Conservation (phyloP, 2,113 vertebrate species). For the Oryzias celebensis region DNA sequence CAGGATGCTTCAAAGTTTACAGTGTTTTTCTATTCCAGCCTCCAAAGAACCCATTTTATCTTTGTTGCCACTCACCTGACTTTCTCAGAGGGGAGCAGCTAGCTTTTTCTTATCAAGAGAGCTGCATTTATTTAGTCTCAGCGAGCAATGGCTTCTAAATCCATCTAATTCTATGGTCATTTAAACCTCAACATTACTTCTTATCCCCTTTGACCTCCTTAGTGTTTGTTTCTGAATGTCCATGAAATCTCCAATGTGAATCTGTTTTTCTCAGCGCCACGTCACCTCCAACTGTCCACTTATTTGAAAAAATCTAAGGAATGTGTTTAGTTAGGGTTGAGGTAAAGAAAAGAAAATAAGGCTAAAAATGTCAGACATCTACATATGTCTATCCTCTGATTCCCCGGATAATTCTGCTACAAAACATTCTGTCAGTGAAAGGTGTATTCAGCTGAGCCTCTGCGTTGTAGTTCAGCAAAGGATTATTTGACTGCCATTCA, state of each 20-base stretch:
- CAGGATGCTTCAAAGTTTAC: constrained; percentile 59
- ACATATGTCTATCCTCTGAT: not conserved
- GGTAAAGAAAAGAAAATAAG: constrained; percentile 14
- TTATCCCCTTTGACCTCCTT: constrained; percentile 25
- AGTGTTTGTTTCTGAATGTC: constrained; percentile 25
- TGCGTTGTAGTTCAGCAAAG: constrained; percentile 52
- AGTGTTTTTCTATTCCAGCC: constrained; percentile 56
- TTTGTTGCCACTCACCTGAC: constrained; percentile 58
- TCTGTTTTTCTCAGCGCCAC: constrained; percentile 5
- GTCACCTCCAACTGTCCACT: no score
- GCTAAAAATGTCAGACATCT: constrained; percentile 1
- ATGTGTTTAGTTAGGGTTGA: not conserved
- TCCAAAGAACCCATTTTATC: constrained; percentile 70
- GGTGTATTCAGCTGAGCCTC: constrained; percentile 16
- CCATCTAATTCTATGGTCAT: constrained; percentile 17
- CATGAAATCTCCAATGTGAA: constrained; percentile 16
- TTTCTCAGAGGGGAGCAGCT: constrained; percentile 54
- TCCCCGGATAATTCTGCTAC: not conserved
- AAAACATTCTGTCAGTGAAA: constrained; percentile 29
- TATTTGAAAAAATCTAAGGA: no score
- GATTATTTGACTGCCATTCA: constrained; percentile 61
- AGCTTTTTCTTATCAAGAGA: constrained; percentile 56
- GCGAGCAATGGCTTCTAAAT: constrained; percentile 36
- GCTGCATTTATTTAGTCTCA: constrained; percentile 56
- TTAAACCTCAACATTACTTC: constrained; percentile 45